These are phyloP conservation scores for Eupithecia subumbrata DNA, from an alignment of 2,888 invertebrate species.

Conservation along the genomic window DNA sequence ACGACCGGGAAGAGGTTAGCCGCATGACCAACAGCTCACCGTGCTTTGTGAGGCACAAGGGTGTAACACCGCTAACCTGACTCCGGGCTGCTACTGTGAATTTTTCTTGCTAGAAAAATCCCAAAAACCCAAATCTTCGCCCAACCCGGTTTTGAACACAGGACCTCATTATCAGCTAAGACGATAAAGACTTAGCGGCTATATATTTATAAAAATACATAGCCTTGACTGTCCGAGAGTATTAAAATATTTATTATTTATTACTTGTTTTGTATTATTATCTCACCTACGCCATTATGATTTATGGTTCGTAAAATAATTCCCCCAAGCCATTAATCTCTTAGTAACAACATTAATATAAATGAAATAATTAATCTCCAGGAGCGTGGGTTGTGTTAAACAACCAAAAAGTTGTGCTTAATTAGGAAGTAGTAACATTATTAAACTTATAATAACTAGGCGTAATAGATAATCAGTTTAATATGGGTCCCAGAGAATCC, in stretches of 20 bases:
- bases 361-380: conserved; percentile 29
- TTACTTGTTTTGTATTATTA: conserved; percentile 5
- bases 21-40: no score
- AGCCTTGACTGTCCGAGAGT: not conserved
- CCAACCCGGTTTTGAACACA: no score
- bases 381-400: conserved; percentile 20
- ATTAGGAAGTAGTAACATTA: conserved; percentile 13
- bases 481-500: not conserved
- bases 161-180: no score
- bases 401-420: conserved; percentile 13
- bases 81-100: no score
- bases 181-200: no score
- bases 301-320: conserved; percentile 17
- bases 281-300: conserved; percentile 12
- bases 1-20: no score
- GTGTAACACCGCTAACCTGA: no score
- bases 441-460: not conserved
- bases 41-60: no score
- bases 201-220: not conserved
- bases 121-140: no score
- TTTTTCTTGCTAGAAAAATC: no score
- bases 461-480: not conserved
- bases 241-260: not conserved
- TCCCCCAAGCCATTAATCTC: conserved; percentile 25
- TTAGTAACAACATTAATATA: conserved; percentile 30